Percentiles rank a stretch among this genome's conserved stretches.
phyloP scores from a whole-genome alignment of 2,888 invertebrate genomes.

The Flabesymbios commensalis region DNA sequence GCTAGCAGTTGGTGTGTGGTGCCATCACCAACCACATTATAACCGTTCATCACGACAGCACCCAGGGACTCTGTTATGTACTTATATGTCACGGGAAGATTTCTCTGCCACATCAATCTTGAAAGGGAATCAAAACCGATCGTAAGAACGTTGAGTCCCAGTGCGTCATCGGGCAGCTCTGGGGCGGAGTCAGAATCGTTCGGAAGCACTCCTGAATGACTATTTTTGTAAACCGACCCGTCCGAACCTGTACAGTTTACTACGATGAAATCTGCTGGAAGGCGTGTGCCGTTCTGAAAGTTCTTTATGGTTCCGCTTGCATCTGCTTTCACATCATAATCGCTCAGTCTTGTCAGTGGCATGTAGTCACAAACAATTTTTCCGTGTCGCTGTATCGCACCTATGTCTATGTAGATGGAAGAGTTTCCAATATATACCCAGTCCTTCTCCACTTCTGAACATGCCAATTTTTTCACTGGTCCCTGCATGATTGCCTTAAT shows the following conservation, averaged over 20 bases:
- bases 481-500: too few relatives aligned
- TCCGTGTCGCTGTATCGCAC: constrained; percentile 62
- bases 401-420: constrained; percentile 65
- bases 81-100: constrained; percentile 49
- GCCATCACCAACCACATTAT: constrained; percentile 41
- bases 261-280: constrained; percentile 23
- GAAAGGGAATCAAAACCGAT: constrained; percentile 87
- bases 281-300: constrained; percentile 12
- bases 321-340: constrained; percentile 35
- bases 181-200: too few relatives aligned
- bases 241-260: constrained; percentile 35
- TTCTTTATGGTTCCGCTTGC: constrained; percentile 2
- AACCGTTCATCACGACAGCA: constrained; percentile 41
- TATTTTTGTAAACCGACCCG: constrained; percentile 68
- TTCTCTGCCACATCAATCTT: constrained; percentile 65
- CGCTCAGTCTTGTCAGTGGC: constrained; percentile 49
- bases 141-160: constrained; percentile 68
- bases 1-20: constrained; percentile 37
- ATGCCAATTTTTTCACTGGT: constrained; percentile 70
- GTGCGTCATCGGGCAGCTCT: too few relatives aligned
- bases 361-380: constrained; percentile 67
- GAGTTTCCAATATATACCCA: constrained; percentile 81
- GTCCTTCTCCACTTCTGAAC: constrained; percentile 68
- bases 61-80: constrained; percentile 48
- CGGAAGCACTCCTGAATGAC: constrained; percentile 67